Conservation (phyloP, 2,797 vertebrate genomes). For the Selene dorsalis region DNA sequence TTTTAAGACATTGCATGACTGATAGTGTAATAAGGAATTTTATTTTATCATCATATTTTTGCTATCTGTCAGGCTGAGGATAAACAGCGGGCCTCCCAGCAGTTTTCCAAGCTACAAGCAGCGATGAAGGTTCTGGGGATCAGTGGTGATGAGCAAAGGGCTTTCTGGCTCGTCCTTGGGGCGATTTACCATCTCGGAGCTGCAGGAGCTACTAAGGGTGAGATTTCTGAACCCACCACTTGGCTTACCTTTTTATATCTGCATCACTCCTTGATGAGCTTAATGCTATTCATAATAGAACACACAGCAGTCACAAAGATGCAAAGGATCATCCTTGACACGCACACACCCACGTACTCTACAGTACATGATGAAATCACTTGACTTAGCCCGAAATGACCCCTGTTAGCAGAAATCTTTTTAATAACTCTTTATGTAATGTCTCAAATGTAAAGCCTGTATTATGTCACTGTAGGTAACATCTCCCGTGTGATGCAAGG, state of each 20-base stretch:
- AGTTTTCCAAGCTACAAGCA: conserved; percentile 94
- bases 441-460: conserved; percentile 32
- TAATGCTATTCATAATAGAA: conserved; percentile 16
- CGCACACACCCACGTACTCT: background rate
- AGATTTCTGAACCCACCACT: conserved; percentile 25
- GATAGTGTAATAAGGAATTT: conserved; percentile 4
- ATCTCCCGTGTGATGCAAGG: conserved; percentile 67
- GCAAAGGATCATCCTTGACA: background rate
- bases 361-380: background rate
- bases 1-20: background rate
- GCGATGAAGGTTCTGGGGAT: conserved; percentile 97
- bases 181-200: conserved; percentile 97
- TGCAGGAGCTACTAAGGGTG: conserved; percentile 96
- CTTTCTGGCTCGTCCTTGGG: conserved; percentile 93
- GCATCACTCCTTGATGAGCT: background rate
- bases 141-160: conserved; percentile 91
- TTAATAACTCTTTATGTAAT: conserved; percentile 26
- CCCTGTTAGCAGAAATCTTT: conserved; percentile 8
- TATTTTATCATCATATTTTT: conserved; percentile 2
- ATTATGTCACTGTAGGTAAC: conserved; percentile 48
- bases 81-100: conserved; percentile 93
- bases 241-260: background rate
- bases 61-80: conserved; percentile 88
- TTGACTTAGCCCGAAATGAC: background rate
- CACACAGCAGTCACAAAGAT: background rate